Evolutionary conservation across 2,113 vertebrate genomes (phyloP), one percentile per base, ranked within the genome.

Genomic region (Muntiacus muntjak): DNA sequence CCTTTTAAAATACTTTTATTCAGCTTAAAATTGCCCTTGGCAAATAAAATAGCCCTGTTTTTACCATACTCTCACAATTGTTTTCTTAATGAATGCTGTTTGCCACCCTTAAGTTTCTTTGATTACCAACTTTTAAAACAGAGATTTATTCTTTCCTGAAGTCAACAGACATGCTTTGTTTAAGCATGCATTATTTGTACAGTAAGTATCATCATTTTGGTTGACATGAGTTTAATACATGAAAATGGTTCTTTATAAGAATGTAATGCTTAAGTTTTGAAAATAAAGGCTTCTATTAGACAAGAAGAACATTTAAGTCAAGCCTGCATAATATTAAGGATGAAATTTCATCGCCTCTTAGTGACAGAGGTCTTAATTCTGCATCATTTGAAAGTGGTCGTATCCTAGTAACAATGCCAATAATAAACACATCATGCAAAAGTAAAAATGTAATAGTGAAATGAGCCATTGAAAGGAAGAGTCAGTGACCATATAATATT

Each of bases 351-450:
- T 88, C 1, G 1, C 91, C 36, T 98, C 92, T 76, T 97, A 97
- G 58, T 95, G 74, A 94, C 90, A 87, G 91, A 89, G 84, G 30
- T 93, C 95, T 98, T 88, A 78, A 60, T 97, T 98, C 81, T 78
- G 6, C 93, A 90, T 85, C 93, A 82, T 84, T 98, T 97, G 94
- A 87, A 95, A 98, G 71, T 84, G 89, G 47, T 60, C 55, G 95
- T 98, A 97, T 93, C 97, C 94, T 98, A 97, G 98, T 97, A 98
- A 98, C 98, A 95, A 57, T 87, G 87, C 95, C 97, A 97, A 97
- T 98, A 97, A 57, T 95, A 92, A 97, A 97, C 97, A 98, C 92
- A 98, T 74, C 95, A 88, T 85, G 43, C n/a, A 87, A 91, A 93
- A 98, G 89, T 98, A 96, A 97, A 98, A 93, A 87, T 89, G 89